Percentiles rank a stretch among this genome's conserved stretches.
phyloP scores from a whole-genome alignment of 2,113 vertebrate genomes.

The Phalacrocorax aristotelis region DNA sequence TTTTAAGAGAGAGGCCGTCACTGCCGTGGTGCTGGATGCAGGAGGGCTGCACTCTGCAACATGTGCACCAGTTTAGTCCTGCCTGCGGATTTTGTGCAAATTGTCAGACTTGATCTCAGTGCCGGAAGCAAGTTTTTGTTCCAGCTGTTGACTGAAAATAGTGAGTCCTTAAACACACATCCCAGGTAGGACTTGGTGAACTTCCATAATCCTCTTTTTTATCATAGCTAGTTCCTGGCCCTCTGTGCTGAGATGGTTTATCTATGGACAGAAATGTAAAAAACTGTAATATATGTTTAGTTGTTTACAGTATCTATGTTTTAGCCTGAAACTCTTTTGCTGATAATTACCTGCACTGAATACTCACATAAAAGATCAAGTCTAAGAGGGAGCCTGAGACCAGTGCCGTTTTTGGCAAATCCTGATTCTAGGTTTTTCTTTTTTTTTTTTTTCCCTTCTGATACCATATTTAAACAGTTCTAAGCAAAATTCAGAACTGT shows the following conservation, averaged over 20 bases:
- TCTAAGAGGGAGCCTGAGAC: not conserved
- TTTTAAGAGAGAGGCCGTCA: not conserved
- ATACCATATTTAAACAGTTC: not conserved
- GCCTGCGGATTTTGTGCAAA: not conserved
- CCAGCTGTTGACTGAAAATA: not conserved
- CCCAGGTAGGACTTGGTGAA: not conserved
- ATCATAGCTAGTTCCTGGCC: not conserved
- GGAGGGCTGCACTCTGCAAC: not conserved
- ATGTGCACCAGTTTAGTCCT: rapidly evolving
- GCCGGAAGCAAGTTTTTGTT: not conserved
- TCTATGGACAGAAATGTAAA: not conserved
- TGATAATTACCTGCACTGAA: not conserved
- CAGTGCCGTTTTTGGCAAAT: not conserved
- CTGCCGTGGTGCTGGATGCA: rapidly evolving
- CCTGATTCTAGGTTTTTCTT: not conserved
- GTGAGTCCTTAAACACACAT: not conserved
- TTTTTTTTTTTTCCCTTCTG: not conserved
- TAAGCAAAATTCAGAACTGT: not conserved
- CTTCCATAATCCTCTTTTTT: not conserved
- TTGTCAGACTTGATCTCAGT: not conserved
- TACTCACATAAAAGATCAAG: not conserved
- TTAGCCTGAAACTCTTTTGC: not conserved
- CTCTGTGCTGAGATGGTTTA: not conserved
- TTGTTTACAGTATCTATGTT: not conserved
- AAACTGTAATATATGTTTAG: not conserved